Evolutionary conservation across 2,888 invertebrate species (phyloP), one percentile per base, ranked within the genome.

Genomic region (Eudemis profundana): DNA sequence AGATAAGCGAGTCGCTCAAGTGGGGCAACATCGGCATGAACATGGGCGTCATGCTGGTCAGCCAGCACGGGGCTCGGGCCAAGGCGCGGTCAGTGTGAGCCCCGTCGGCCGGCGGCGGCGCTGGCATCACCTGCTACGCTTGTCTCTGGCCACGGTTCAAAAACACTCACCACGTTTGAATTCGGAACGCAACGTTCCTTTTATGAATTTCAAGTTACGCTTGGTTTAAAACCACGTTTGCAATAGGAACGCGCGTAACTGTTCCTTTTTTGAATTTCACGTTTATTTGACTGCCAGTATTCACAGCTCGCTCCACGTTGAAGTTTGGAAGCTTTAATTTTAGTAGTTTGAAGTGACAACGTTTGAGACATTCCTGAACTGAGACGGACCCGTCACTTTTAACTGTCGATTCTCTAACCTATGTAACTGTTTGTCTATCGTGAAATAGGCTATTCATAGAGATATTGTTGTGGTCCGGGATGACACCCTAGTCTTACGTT

Each of bases 21-120:
- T 95, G 95, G 95, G 94, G 95, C 78, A 94, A 93, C 85, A 93
- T 95, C 78, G 95, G 95, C 79, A 94, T 95, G 93, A 95, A 94
- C 80, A 94, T 94, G 85, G 95, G 95, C 74, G 93, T 95, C 72
- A 88, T 94, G 86, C 90, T 95, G 70, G 92, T 95, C 74, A 94
- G 91, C 84, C 94, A 93, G 83, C 86, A 75, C 76, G 74, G 77
- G 51, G 73, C 68, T 59, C 81, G 87, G 73, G 78, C 85, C 69
- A 92, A 91, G 75, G 91, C 87, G 27, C 89, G 88, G 73, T 92
- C 92, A 33, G 91, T 92, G 79, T 92, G 92, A 92, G 85, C 78
- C 74, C 78, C 78, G 77, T 76, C 72, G 3, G 75, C 87, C 85
- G 85, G 90, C 86, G 88, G 87, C 69, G 57, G 70, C 85, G 84